Base-by-base conservation (phyloP, 2,113 vertebrate genomes). In the Platysternon megacephalum region DNA sequence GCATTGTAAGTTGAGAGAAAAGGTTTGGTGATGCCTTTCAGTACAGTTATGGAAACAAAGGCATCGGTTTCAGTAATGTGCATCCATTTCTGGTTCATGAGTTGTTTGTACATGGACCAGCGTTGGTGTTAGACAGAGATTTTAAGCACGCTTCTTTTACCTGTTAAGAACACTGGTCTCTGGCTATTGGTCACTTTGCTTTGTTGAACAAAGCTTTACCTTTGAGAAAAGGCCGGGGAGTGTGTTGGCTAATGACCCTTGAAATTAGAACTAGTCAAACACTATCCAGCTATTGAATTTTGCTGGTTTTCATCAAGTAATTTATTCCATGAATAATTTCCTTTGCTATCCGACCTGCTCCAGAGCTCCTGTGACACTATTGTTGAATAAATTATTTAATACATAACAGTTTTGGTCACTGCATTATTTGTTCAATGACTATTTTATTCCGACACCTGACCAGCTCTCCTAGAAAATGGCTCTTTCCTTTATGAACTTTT, bases 121-220 rank as follows among this genome's bases (percentile, higher is more conserved):
- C 61, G 49, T 86, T 61, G 82, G 28, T 82, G 28, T 19, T 91
- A 35, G 84, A n/a, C 24, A 46, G 12, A n/a, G 88, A 56, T 81
- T 86, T 87, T n/a, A 91, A 85, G 82, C 92, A 92, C 87, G 85
- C 85, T 55, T 90, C 35, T 92, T 90, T 94, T 68, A 74, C 46
- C 53, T 35, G 85, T 81, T 21, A 6, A 94, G 72, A 96, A 95
- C 92, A 85, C 86, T 86, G 93, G n/a, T 8, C 2, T 39, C 82
- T 95, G 91, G 82, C 78, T 94, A 86, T 52, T 83, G 82, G 92
- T 88, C 79, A 85, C 61, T 72, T 88, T 86, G 84, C 82, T 97
- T 91, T 91, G 93, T 88, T 86, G 79, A 97, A 95, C 68, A 96
- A 93, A 87, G 13, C 86, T 95, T 68, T 94, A 86, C 76, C n/a